Base-by-base conservation (phyloP, 2,797 vertebrate genomes). In the Tauraco hartlaubi region DNA sequence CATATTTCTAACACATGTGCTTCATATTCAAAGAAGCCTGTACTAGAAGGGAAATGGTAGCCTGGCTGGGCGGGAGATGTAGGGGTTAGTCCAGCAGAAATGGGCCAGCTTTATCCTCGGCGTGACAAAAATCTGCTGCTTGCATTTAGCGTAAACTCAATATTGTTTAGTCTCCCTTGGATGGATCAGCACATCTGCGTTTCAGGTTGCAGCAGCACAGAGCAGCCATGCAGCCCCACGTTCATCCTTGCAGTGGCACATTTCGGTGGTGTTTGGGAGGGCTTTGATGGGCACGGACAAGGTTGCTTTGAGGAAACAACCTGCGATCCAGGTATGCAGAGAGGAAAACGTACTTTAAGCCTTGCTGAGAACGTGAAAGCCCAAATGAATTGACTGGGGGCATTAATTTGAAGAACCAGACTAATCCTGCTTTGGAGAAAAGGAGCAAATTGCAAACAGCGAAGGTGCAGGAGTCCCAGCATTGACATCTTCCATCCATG, bases 241-340 rank as follows among this genome's bases (percentile, higher is more conserved):
- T 11, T 69, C 25, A 44, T 28, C 28, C 33, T 61, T 0, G 1
- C 0, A 0, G 14, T 17, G 6, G 6, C 2, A 2, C 3, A 9
- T 52, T 90, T 74, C 8, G 3, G 15, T 39, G 11, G 9, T 63
- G 29, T 12, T 79, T 15, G 8, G 25, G 6, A 3, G 21, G 16
- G 5, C 6, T 61, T 76, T 39, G 4, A 15, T 39, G 16, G 31
- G 18, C 49, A 15, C 3, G 22, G 14, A 48, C 39, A 21, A n/a
- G 6, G 6, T 43, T 39, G 9, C 8, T 79, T 73, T 31, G 49
- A 73, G 15, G 44, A 90, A 83, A 55, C 35, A 85, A 69, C 10
- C 23, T 85, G 26, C 58, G 43, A 69, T 44, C 58, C 11, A 3
- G 16, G 26, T 46, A 8, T 33, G 4, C 13, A 71, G 78, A 80